A percentile compares a stretch with the other conserved stretches of the same genome.
These are phyloP conservation scores for Erynnis tages DNA, from an alignment of 2,888 invertebrate species.

Conservation along the genomic window DNA sequence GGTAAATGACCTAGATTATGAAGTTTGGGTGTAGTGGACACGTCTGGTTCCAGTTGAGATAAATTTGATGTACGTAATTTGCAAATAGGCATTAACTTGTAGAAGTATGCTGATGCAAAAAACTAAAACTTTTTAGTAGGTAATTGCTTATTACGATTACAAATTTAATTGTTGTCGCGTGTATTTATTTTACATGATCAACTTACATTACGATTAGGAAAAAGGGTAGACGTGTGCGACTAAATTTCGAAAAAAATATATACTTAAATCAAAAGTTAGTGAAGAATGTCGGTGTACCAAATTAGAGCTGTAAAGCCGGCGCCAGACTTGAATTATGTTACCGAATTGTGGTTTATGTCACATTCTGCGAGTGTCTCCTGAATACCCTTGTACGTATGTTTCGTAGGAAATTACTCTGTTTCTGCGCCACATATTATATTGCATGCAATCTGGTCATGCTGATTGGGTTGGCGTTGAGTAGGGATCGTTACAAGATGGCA, in stretches of 20 bases:
- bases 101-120: too few relatives aligned
- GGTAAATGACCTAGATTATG: constrained; percentile 10
- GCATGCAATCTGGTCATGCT: not conserved
- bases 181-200: too few relatives aligned
- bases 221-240: too few relatives aligned
- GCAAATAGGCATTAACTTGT: too few relatives aligned
- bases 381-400: constrained; percentile 1
- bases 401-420: constrained; percentile 4
- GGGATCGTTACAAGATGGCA: constrained; percentile 1
- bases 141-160: too few relatives aligned
- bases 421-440: not conserved
- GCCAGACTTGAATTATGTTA: constrained; percentile 6
- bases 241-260: too few relatives aligned
- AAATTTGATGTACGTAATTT: not conserved
- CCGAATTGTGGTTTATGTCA: constrained; percentile 12
- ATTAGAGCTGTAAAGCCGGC: constrained; percentile 8
- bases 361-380: not conserved
- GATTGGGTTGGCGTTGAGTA: not conserved
- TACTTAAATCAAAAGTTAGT: not conserved
- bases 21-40: not conserved
- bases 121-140: too few relatives aligned
- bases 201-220: not conserved
- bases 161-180: too few relatives aligned
- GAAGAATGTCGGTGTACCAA: constrained; percentile 1
- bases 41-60: constrained; percentile 1